These are phyloP conservation scores for Callithrix jacchus DNA, from an alignment of 2,113 vertebrate species.

Conservation along the genomic window DNA sequence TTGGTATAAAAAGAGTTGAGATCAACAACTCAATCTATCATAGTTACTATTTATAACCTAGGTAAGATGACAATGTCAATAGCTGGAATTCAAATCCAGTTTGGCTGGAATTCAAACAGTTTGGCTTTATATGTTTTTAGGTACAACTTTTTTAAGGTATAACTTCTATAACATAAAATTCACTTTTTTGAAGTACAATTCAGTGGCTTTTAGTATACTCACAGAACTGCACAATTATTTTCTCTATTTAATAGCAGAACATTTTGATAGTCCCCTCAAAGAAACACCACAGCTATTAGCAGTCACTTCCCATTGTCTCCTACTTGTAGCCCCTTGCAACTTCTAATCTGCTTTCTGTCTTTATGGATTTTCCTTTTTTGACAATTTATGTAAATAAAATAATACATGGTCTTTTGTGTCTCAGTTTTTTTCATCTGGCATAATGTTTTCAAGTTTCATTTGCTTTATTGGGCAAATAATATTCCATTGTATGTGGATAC, in stretches of 20 bases:
- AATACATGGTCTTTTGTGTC: background rate
- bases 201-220: background rate
- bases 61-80: background rate
- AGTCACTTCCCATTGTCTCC: background rate
- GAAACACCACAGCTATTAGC: background rate
- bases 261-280: background rate
- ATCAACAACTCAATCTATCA: background rate
- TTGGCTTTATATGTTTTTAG: background rate
- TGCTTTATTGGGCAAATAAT: background rate
- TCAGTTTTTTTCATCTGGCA: background rate
- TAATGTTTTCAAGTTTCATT: conserved; percentile 4
- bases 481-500: background rate
- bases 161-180: background rate
- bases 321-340: background rate
- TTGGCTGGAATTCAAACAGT: background rate
- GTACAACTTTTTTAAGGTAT: background rate
- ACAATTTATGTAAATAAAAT: conserved; percentile 1
- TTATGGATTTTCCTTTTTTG: background rate
- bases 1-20: background rate
- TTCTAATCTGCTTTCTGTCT: background rate
- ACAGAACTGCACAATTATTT: background rate
- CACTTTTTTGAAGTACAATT: background rate
- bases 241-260: background rate
- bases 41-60: background rate
- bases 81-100: background rate